Evolutionary conservation across 2,888 invertebrate species (phyloP), one percentile per base, ranked within the genome.

Genomic region (Lasioglossum calceatum): DNA sequence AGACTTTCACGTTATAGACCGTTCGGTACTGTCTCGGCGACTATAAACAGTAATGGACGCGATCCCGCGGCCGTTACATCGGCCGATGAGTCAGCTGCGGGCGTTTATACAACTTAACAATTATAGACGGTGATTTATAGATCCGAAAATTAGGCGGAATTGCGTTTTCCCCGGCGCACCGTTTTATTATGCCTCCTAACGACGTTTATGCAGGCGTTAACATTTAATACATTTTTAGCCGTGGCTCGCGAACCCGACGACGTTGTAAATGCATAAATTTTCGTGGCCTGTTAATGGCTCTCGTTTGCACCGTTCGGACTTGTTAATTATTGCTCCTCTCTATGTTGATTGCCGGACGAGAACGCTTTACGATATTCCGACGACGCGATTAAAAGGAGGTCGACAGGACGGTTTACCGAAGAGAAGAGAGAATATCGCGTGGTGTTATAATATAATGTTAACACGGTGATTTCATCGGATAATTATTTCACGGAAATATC

Each of bases 71-170:
- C 16, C 7, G 16, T 64, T 32, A 4, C 64, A 64, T 64, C 32
- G 32, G 64, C 64, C 64, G 64, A 16, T 64, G 64, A 64, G 64
- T 64, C 64, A 64, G 50, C 19, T 36, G 50, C 23, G 50, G 32
- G 16, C 75, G 50, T 44, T 70, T 36, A 36, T 39, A 61, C 64
- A 44, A 79, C 73, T 75, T 64, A 64, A 64, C 64, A 64, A 64
- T 64, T 64, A 64, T 64, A 64, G 64, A 64, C 64, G 64, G 7
- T 64, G 64, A 64, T 64, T 64, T 64, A 64, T 64, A 16, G 64
- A 32, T 64, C 64, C 64, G 64, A 64, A 64, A 64, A 64, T 64
- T 64, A 64, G 64, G 64, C 14, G 16, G 32, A 32, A 64, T 64
- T 32, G 32, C 32, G 64, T 64, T 64, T 32, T 32, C 64, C 16